Base-by-base conservation (phyloP, 2,113 vertebrate species). In the Chaetops frenatus region DNA sequence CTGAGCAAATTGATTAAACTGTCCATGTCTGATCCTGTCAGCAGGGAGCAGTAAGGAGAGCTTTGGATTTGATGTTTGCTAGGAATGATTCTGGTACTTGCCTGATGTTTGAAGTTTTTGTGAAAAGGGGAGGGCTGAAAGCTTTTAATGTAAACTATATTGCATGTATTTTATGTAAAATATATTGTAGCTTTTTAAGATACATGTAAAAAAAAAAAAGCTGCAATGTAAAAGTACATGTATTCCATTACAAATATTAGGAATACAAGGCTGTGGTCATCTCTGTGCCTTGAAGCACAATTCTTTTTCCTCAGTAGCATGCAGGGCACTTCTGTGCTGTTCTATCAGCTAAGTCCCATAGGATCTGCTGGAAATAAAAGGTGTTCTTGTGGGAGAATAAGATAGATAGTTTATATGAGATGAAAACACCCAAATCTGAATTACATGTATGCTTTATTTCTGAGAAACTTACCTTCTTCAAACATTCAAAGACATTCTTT, bases 181-280 rank as follows among this genome's bases (percentile, higher is more conserved):
- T 23, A 36, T 10, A 15, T 66, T 47, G 23, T 18, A n/a, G 17
- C 7, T 77, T 50, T 54, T 62, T 6, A 13, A 38, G 28, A 23
- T 18, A 27, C 3, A 25, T 24, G 19, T 9, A n/a, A n/a, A n/a
- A n/a, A n/a, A n/a, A 23, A 15, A n/a, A 50, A 31, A 2, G 8
- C 8, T 33, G 10, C 23, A 24, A 3, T 51, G 60, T 16, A 45
- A 36, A 80, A 60, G 24, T 17, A 9, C 12, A 8, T 33, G 8
- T 23, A 5, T 74, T 86, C 19, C 1, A 0, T 51, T 33, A 17
- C 13, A 2, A n/a, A 4, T 40, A 7, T 50, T 51, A 44, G 13
- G 23, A 71, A 27, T 81, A 40, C 13, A 65, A 70, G 31, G 19
- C 25, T 84, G 12, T 48, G 69, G 15, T 38, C 14, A 17, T 67